These are phyloP conservation scores for Diplogasteroides magnus DNA, from an alignment of 1,140 invertebrate species.

Conservation along the genomic window DNA sequence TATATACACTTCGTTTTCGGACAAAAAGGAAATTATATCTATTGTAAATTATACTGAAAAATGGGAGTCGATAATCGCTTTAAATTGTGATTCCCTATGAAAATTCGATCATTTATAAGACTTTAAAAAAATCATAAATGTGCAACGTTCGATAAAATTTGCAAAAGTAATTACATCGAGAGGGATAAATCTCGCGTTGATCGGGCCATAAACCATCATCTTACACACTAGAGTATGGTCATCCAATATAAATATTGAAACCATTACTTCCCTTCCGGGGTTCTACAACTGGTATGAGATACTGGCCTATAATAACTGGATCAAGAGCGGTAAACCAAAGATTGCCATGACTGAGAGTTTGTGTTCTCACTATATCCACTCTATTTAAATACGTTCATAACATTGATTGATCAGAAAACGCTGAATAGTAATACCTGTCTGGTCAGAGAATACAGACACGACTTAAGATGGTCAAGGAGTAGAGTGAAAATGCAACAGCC, in stretches of 20 bases:
- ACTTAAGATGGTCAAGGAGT: slow-evolving; percentile 65
- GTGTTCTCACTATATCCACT: slow-evolving; percentile 71
- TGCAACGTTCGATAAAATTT: not conserved
- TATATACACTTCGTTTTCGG: slow-evolving; percentile 17
- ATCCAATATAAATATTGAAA: slow-evolving; percentile 71
- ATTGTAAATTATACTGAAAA: slow-evolving; percentile 44
- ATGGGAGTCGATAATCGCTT: too few species aligned
- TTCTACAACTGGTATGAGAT: too few species aligned
- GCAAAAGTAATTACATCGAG: not conserved
- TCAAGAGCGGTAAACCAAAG: too few species aligned
- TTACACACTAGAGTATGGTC: slow-evolving; percentile 65
- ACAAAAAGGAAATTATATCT: too few species aligned
- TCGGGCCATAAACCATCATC: not conserved
- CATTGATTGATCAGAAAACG: slow-evolving; percentile 10
- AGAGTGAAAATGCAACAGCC: slow-evolving; percentile 69
- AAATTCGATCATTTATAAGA: slow-evolving; percentile 1
- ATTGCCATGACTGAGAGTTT: slow-evolving; percentile 66
- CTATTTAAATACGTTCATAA: slow-evolving; percentile 47
- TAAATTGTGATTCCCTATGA: too few species aligned
- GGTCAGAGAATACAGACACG: slow-evolving; percentile 65
- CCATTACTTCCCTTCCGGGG: slow-evolving; percentile 73
- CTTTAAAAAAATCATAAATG: slow-evolving; percentile 1
- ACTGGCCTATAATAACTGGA: too few species aligned
- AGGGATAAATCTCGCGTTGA: not conserved
- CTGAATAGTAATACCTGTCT: slow-evolving; percentile 62